phyloP scores from a whole-genome alignment of 2,888 invertebrate genomes.

The Phrixothrix hirtus region DNA sequence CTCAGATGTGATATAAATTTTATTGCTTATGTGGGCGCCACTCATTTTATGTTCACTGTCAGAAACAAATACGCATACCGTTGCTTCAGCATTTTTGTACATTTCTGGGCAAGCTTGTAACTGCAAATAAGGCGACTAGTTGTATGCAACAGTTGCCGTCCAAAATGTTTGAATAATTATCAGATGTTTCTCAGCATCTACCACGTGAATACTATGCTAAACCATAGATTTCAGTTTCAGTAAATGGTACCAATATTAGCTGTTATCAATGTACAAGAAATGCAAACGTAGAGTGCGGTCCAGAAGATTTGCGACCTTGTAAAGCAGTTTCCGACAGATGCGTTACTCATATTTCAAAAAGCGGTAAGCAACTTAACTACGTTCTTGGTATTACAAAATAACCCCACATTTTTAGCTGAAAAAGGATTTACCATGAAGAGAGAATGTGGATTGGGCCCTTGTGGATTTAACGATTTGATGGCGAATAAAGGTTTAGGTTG shows the following conservation, averaged over 20 bases:
- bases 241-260: conserved; percentile 44
- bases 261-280: conserved; percentile 55
- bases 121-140: too few relatives aligned
- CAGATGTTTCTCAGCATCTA: too few relatives aligned
- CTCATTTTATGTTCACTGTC: too few relatives aligned
- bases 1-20: too few relatives aligned
- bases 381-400: too few relatives aligned
- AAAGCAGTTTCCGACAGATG: conserved; percentile 53
- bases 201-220: too few relatives aligned
- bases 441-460: conserved; percentile 57
- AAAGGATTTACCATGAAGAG: conserved; percentile 52
- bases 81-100: not conserved
- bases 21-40: too few relatives aligned
- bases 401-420: conserved; percentile 52
- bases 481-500: conserved; percentile 52
- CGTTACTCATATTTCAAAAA: conserved; percentile 55
- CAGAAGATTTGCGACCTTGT: conserved; percentile 51
- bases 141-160: too few relatives aligned
- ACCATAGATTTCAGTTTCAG: conserved; percentile 40
- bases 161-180: too few relatives aligned
- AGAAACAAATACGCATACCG: too few relatives aligned
- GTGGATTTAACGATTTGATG: conserved; percentile 54
- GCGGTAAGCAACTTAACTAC: too few relatives aligned
- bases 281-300: conserved; percentile 48
- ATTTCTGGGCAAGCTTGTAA: too few relatives aligned